These are phyloP conservation scores for Sciurus carolinensis DNA, from an alignment of 2,797 vertebrate genomes.

Conservation along the genomic window DNA sequence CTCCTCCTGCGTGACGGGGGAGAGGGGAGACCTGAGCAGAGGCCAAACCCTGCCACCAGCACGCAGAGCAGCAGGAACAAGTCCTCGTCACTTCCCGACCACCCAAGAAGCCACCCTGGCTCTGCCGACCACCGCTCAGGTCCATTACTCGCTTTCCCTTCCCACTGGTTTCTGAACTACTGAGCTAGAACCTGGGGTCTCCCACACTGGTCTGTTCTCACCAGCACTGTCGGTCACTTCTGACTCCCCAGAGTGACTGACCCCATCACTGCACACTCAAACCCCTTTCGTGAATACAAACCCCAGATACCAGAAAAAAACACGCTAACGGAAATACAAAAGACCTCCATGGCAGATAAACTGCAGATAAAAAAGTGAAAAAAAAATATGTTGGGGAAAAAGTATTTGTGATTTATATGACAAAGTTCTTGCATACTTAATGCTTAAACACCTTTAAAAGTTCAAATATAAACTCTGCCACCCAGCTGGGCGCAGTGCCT, in stretches of 20 bases:
- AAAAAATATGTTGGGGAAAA: not conserved
- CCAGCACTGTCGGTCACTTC: not conserved
- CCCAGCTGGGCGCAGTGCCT: not conserved
- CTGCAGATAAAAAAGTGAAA: not conserved
- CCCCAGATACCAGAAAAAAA: not conserved
- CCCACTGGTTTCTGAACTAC: not conserved
- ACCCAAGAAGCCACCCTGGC: not conserved
- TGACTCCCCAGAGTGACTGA: not conserved
- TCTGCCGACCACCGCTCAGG: not conserved
- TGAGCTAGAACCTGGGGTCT: not conserved
- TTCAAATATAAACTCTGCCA: not conserved
- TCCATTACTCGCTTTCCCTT: not conserved
- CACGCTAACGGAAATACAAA: not conserved
- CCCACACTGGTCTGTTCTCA: not conserved
- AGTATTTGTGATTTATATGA: not conserved
- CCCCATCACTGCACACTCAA: not conserved
- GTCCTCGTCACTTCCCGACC: no score
- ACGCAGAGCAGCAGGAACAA: accelerated
- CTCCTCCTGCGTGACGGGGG: slow-evolving; percentile 90
- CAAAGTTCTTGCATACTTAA: not conserved
- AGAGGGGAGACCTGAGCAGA: not conserved
- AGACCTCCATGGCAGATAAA: not conserved
- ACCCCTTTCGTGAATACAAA: not conserved
- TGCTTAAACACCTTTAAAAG: not conserved
- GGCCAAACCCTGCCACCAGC: not conserved